Conservation (phyloP, 2,113 vertebrate species). For the Odobenus rosmarus region DNA sequence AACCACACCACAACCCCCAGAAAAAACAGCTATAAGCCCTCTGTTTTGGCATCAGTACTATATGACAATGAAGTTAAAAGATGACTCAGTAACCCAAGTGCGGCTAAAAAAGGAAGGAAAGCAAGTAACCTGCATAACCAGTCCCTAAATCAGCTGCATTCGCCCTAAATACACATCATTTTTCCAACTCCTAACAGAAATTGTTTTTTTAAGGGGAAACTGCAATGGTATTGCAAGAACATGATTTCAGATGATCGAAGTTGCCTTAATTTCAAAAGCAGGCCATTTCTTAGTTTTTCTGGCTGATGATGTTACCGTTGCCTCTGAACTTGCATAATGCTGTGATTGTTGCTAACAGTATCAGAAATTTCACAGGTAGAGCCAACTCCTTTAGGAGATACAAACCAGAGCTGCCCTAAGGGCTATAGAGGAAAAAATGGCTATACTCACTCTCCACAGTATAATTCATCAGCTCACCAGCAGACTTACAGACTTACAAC, state of each 20-base stretch:
- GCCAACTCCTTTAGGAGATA: neutral
- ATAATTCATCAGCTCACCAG: neutral
- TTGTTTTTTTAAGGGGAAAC: neutral
- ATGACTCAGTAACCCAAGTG: neutral
- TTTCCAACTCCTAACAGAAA: neutral
- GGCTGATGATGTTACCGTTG: neutral
- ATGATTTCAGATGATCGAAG: neutral
- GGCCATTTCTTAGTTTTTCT: neutral
- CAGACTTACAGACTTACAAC: neutral
- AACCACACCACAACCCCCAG: neutral
- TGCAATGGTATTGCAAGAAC: neutral
- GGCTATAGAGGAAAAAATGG: neutral
- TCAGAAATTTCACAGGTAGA: neutral
- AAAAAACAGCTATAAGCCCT: neutral
- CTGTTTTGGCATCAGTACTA: neutral
- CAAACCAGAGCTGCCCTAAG: neutral
- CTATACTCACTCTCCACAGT: neutral
- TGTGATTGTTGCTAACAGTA: neutral
- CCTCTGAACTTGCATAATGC: neutral
- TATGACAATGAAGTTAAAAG: neutral
- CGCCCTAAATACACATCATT: neutral
- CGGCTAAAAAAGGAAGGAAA: neutral
- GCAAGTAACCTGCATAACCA: neutral
- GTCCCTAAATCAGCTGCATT: neutral
- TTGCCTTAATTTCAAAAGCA: constrained; percentile 49